These are phyloP conservation scores for Venustaconcha ellipsiformis DNA, from an alignment of 1,140 invertebrate genomes.

Conservation along the genomic window DNA sequence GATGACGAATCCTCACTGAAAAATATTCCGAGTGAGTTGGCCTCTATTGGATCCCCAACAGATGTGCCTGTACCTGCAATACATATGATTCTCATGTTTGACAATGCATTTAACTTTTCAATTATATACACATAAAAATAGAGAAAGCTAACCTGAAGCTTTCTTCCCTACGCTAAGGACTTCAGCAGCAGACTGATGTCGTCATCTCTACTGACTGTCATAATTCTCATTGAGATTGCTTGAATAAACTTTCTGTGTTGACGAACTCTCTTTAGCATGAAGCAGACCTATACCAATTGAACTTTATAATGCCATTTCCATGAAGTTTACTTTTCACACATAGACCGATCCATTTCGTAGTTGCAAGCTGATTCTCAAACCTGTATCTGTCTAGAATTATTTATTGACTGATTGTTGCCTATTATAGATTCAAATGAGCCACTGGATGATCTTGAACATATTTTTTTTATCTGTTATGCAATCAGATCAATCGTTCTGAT, in stretches of 20 bases:
- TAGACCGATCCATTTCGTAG: background rate
- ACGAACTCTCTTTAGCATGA: background rate
- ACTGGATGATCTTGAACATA: no score
- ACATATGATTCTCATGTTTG: background rate
- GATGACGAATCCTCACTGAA: background rate
- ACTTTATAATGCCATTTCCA: background rate
- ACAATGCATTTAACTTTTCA: background rate
- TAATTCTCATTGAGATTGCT: background rate
- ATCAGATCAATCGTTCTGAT: no score
- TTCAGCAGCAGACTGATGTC: no score
- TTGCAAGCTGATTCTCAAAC: background rate
- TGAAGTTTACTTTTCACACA: background rate
- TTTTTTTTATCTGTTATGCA: no score
- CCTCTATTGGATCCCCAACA: constrained; percentile 44
- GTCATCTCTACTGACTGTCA: no score
- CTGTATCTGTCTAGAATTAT: background rate
- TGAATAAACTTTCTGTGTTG: background rate
- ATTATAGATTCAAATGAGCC: no score
- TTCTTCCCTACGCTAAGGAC: no score
- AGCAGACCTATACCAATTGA: background rate
- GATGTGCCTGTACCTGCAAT: constrained; percentile 42
- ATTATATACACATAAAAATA: no score
- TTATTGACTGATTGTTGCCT: no score
- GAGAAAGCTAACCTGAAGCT: no score
- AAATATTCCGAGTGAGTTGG: constrained; percentile 21